Base-by-base conservation (phyloP, 2,113 vertebrate species). In the Myocastor coypus region DNA sequence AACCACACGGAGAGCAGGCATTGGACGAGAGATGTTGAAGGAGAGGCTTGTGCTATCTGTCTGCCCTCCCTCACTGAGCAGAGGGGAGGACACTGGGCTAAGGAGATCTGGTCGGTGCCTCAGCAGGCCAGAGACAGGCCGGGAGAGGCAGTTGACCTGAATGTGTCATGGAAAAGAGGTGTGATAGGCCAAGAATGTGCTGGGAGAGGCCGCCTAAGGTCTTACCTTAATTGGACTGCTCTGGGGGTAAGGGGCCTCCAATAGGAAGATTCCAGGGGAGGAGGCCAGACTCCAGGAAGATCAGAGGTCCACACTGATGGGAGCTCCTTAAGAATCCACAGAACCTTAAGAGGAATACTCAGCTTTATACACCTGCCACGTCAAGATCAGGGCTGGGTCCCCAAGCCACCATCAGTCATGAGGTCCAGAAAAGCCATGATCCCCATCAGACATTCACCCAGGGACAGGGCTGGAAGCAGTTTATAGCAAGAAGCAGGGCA, bases 11-110 rank as follows among this genome's bases (percentile, higher is more conserved):
- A 91, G 24, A 91, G 22, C 12, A 50, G 82, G 5, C 8, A 0
- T 3, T 50, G 66, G 63, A 3, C 1, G 19, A 40, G n/a, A 50
- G 0, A 17, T 8, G 5, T 24, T 3, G 37, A 19, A 3, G 4
- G 3, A 55, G 16, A 84, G 42, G 30, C 14, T 13, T n/a, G 80
- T 77, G 78, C 77, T 92, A 24, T 68, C 59, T 69, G 34, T 77
- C 71, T 55, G 5, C 16, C 12, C 4, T 22, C n/a, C 32, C 59
- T 73, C 50, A 14, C 1, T 52, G 55, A 28, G 16, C 5, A 0
- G 28, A 28, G 66, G 30, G 66, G 26, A 42, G 46, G 30, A 20
- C 46, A 20, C 34, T 52, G 46, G 14, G 71, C 9, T 28, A 75
- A 81, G 24, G 3, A 24, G 50, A 0, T 46, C 17, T 30, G 24